Evolutionary conservation across 2,113 vertebrate genomes (phyloP).

Genomic region (Spermophilus dauricus): DNA sequence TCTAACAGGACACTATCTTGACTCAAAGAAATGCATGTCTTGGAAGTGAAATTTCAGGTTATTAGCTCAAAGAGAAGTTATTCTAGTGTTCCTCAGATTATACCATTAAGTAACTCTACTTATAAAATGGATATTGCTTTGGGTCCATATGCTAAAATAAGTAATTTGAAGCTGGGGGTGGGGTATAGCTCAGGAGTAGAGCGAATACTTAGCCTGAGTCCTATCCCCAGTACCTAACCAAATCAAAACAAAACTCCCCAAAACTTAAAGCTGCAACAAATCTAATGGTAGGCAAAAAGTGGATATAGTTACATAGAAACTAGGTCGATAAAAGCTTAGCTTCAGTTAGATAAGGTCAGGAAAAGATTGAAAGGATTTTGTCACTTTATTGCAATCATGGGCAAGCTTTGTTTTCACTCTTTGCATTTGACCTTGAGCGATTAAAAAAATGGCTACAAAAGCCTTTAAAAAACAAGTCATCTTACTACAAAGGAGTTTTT

Average conservation of each 20-base stretch:
- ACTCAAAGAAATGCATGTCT: constrained; percentile 37
- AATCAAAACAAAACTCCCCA: neutral
- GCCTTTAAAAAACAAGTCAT: constrained; percentile 47
- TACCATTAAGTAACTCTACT: neutral
- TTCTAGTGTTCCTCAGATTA: constrained; percentile 4
- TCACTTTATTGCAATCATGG: neutral
- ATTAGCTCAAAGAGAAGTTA: constrained; percentile 2
- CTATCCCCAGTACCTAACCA: neutral
- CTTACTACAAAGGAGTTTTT: constrained; percentile 73
- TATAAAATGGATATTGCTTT: constrained; percentile 21
- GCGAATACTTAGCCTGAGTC: no score
- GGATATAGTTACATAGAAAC: neutral
- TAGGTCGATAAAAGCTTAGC: neutral
- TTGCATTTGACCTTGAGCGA: constrained; percentile 66
- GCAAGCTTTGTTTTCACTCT: constrained; percentile 18
- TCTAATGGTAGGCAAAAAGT: neutral
- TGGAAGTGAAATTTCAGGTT: constrained; percentile 3
- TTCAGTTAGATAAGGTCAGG: neutral
- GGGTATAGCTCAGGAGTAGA: neutral
- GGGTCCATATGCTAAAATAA: constrained; percentile 27
- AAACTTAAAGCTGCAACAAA: neutral
- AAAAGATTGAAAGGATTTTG: constrained; percentile 1
- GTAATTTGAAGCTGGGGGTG: neutral
- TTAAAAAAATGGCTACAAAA: constrained; percentile 60
- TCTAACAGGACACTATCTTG: constrained; percentile 16